Evolutionary conservation across 2,113 vertebrate species (phyloP).

Genomic region (Lates calcarifer): DNA sequence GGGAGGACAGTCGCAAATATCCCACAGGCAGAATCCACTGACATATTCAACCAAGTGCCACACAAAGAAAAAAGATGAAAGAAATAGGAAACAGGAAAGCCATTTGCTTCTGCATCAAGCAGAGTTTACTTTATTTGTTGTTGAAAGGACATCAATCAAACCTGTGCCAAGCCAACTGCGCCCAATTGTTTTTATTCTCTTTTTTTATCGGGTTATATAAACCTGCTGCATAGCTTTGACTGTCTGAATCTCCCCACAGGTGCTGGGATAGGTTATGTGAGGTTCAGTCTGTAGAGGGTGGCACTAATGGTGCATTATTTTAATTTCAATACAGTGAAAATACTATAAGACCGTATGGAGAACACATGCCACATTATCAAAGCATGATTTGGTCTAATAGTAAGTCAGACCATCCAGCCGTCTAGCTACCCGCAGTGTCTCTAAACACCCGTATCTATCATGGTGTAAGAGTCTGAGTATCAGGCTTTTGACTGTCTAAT

Average conservation of each 20-base stretch:
- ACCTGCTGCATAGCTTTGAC: not conserved
- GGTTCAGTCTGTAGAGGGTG: not conserved
- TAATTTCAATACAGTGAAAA: conserved; percentile 12
- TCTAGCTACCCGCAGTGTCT: conserved; percentile 6
- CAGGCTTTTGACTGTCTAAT: conserved; percentile 10
- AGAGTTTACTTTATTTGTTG: not conserved
- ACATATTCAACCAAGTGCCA: not conserved
- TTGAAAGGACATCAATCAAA: not conserved
- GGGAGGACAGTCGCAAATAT: not conserved
- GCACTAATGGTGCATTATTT: conserved; percentile 1
- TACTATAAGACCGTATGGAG: not conserved
- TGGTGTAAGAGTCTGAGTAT: not conserved
- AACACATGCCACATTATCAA: conserved; percentile 21
- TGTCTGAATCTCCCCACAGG: not conserved
- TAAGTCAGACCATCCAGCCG: not conserved
- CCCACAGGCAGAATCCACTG: not conserved
- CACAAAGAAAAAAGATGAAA: not conserved
- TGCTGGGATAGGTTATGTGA: not conserved
- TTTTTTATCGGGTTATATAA: not conserved
- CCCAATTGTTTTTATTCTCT: not conserved
- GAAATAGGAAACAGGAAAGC: conserved; percentile 3
- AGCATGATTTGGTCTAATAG: conserved; percentile 17
- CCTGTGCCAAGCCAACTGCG: not conserved
- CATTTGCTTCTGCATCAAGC: not conserved
- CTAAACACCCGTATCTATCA: conserved; percentile 2